Base-by-base conservation (phyloP, 1,140 invertebrate species). In the Anthonomus grandis region DNA sequence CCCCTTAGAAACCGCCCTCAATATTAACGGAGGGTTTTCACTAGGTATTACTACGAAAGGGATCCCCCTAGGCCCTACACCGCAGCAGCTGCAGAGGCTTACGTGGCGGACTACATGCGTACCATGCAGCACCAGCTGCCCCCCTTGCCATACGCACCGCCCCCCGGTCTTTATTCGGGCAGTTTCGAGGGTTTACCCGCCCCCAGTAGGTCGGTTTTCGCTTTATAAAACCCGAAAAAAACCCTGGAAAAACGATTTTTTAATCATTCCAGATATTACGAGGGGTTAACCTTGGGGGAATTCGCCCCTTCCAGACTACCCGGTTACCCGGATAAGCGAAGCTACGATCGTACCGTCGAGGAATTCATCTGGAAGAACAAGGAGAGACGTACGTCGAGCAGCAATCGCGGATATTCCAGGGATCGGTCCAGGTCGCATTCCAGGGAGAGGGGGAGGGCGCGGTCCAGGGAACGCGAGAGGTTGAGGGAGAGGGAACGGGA, bases 311-410 rank as follows among this genome's bases (percentile, higher is more conserved):
- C 82, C 31, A 75, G 78, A 37, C 77, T 31, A 75, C 79, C 39
- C 77, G 79, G 45, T 51, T 79, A 69, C 77, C 81, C 86, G 47
- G 87, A 90, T 62, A 87, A 89, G 64, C 80, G 87, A 22, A 87
- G 85, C 22, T 93, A 93, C 74, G 90, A 95, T 69, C 82, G 92
- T 39, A 91, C 90, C 53, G 92, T 95, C 22, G 90, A 93, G 72
- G 90, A 93, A 70, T 93, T 94, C 71, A 76, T 94, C 38, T 89
- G 91, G 81, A 83, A 92, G 67, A 94, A 90, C 49, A 80, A 76
- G 54, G 84, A 84, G 56, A 74, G 83, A 39, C 78, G 77, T 39
- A 6, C n/a, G n/a, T 76, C 76, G 54, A 79, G 77, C 56, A 75
- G 78, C 18, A 67, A 71, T 5, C 50, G 68, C 23, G 67, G 68